Evolutionary conservation across 1,140 invertebrate genomes (phyloP).

Genomic region (Drosophila pandora): DNA sequence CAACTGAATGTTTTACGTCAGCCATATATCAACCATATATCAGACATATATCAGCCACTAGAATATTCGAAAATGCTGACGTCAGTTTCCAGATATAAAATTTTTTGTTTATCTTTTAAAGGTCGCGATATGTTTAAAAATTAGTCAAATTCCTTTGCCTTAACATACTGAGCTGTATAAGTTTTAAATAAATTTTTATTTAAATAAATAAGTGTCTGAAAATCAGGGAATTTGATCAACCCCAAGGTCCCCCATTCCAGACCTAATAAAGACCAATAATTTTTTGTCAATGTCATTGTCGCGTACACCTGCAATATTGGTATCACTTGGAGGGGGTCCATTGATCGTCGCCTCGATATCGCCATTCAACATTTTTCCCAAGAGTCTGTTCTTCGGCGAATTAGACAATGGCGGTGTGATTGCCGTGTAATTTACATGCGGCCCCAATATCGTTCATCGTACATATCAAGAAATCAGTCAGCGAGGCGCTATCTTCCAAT

Average conservation of each 20-base stretch:
- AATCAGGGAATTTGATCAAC: slow-evolving; percentile 8
- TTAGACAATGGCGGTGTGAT: slow-evolving; percentile 51
- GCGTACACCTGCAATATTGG: slow-evolving; percentile 45
- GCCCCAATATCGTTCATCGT: slow-evolving; percentile 47
- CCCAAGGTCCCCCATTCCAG: no score
- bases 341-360: slow-evolving; percentile 25
- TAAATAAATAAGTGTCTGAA: neutral
- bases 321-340: slow-evolving; percentile 30
- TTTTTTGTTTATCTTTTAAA: neutral
- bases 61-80: neutral
- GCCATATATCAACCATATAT: no score
- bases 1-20: neutral
- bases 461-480: slow-evolving; percentile 32
- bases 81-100: neutral
- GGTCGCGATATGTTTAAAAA: neutral
- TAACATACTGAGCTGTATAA: no score
- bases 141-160: no score
- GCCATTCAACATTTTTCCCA: slow-evolving; percentile 1
- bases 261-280: slow-evolving; percentile 5
- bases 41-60: neutral
- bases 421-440: slow-evolving; percentile 79
- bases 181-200: no score
- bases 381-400: slow-evolving; percentile 29
- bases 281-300: slow-evolving; percentile 39
- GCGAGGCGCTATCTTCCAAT: slow-evolving; percentile 47